These are phyloP conservation scores for Plusia festucae DNA, from an alignment of 2,888 invertebrate genomes.

Conservation along the genomic window DNA sequence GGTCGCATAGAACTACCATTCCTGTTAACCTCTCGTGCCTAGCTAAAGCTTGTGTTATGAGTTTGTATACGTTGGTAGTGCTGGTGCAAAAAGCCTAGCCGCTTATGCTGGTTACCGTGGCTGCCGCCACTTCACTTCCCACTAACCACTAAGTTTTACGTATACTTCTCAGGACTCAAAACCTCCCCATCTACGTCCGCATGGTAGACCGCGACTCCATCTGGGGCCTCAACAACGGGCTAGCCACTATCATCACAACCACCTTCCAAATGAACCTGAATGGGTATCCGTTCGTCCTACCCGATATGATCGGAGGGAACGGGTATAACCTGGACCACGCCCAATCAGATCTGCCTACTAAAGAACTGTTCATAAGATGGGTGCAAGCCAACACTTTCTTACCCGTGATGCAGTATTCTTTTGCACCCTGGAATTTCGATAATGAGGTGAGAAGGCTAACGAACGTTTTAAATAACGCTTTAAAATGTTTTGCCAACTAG, in stretches of 20 bases:
- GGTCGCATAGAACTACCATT: too few relatives aligned
- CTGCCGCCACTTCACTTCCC: too few relatives aligned
- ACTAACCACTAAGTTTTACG: too few relatives aligned
- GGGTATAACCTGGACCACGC: slow-evolving; percentile 86
- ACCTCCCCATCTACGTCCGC: slow-evolving; percentile 92
- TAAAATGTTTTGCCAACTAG: too few relatives aligned
- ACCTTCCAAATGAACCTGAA: slow-evolving; percentile 91
- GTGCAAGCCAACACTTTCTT: slow-evolving; percentile 93
- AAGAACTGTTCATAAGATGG: slow-evolving; percentile 94
- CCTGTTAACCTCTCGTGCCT: too few relatives aligned
- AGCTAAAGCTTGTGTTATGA: too few relatives aligned
- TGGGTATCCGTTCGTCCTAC: slow-evolving; percentile 93
- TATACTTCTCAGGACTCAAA: slow-evolving; percentile 91
- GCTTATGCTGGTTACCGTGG: too few relatives aligned
- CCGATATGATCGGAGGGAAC: slow-evolving; percentile 94
- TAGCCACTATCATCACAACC: slow-evolving; percentile 92
- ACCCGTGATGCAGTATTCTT: slow-evolving; percentile 94
- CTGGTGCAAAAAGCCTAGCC: too few relatives aligned
- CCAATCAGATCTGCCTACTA: slow-evolving; percentile 85
- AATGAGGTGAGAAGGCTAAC: slow-evolving; percentile 75
- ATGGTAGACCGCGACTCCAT: slow-evolving; percentile 94
- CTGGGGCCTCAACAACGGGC: slow-evolving; percentile 92
- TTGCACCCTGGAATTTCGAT: slow-evolving; percentile 94
- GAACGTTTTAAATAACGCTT: background rate
- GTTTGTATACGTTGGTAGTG: too few relatives aligned